Evolutionary conservation across 2,797 vertebrate genomes (phyloP).

Genomic region (Lithobates sylvaticus): DNA sequence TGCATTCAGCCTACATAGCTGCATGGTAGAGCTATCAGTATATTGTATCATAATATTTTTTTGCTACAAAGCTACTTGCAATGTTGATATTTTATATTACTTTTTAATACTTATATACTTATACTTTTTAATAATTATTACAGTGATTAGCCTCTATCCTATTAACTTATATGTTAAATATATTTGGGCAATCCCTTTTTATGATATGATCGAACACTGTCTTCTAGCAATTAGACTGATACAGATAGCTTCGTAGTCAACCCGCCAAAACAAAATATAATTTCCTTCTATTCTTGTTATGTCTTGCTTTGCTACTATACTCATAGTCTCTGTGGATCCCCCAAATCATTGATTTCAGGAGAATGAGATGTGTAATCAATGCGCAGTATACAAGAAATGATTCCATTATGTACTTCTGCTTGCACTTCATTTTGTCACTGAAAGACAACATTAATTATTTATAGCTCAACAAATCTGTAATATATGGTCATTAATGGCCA

Average conservation of each 20-base stretch:
- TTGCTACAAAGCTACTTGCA: no score
- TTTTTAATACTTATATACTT: no score
- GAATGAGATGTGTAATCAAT: slow-evolving; percentile 15
- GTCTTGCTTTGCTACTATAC: neutral
- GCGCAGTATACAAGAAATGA: neutral
- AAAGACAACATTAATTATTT: slow-evolving; percentile 29
- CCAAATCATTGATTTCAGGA: neutral
- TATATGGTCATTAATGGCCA: slow-evolving; percentile 20
- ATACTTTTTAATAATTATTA: no score
- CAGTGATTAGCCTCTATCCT: no score
- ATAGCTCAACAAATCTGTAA: neutral
- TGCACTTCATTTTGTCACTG: slow-evolving; percentile 35
- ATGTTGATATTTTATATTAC: no score
- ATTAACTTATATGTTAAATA: neutral
- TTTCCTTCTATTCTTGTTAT: neutral
- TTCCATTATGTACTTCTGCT: slow-evolving; percentile 19
- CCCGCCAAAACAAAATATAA: neutral
- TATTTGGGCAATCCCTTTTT: neutral
- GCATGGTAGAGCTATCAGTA: no score
- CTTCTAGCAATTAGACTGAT: neutral
- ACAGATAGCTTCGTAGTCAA: neutral
- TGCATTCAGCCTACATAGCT: no score
- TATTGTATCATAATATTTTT: no score
- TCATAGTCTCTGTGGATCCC: neutral
- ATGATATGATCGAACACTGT: neutral